Evolutionary conservation across 1,140 invertebrate genomes (phyloP).

Genomic region (Brachionus calyciflorus): DNA sequence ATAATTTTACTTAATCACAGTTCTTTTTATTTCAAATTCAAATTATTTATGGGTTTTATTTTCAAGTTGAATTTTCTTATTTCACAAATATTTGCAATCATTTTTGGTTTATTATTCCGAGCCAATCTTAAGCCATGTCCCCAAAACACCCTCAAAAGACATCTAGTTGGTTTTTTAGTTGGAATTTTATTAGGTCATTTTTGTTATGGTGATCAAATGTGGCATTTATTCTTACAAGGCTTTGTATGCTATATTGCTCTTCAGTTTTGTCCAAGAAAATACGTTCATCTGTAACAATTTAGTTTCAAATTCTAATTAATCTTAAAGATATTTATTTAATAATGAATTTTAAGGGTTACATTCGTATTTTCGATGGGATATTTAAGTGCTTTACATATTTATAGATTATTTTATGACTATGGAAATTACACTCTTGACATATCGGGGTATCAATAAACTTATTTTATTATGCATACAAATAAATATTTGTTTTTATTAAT

Average conservation of each 20-base stretch:
- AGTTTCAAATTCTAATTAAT: background rate
- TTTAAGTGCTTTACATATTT: constrained; percentile 77
- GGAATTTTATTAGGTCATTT: constrained; percentile 40
- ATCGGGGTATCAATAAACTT: constrained; percentile 68
- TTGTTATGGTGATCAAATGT: constrained; percentile 50
- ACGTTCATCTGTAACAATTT: background rate
- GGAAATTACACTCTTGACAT: constrained; percentile 84
- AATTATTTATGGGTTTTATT: background rate
- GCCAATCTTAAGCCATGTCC: constrained; percentile 36
- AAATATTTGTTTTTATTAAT: background rate
- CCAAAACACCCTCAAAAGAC: constrained; percentile 10
- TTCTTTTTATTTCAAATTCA: no score
- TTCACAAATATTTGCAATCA: constrained; percentile 17
- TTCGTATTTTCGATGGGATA: constrained; percentile 69
- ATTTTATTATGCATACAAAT: background rate
- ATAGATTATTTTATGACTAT: constrained; percentile 81
- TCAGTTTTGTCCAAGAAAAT: constrained; percentile 47
- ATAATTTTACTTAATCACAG: no score
- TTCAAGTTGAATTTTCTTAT: constrained; percentile 42
- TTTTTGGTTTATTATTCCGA: constrained; percentile 17
- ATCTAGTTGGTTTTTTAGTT: background rate
- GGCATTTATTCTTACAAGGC: constrained; percentile 53
- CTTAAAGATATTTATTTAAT: background rate
- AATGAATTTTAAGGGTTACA: constrained; percentile 50
- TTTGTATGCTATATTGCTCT: constrained; percentile 53